Conservation (phyloP, 2,113 vertebrate species). For the Pteruthius melanotis region DNA sequence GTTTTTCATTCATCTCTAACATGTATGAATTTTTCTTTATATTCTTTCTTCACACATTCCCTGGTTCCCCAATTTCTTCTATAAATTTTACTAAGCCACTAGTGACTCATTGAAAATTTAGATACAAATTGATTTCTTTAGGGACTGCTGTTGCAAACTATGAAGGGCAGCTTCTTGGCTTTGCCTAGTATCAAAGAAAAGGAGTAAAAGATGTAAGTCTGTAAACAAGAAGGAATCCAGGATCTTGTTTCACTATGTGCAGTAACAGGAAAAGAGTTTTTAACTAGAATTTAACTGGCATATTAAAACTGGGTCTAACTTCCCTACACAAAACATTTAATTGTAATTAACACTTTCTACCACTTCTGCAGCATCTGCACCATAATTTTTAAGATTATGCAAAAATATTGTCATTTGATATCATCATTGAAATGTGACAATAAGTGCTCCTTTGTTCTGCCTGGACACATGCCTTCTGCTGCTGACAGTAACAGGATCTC, state of each 20-base stretch:
- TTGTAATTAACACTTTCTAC: not conserved
- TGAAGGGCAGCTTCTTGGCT: not conserved
- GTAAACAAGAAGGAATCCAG: not conserved
- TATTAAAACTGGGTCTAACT: not conserved
- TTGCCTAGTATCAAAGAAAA: not conserved
- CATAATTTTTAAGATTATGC: constrained; percentile 19
- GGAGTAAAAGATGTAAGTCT: not conserved
- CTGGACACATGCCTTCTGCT: constrained; percentile 33
- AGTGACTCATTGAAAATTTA: not conserved
- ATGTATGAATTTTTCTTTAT: not conserved
- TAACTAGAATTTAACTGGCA: not conserved
- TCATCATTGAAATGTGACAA: constrained; percentile 21
- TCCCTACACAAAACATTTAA: not conserved
- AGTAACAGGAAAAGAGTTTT: not conserved
- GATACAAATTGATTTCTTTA: not conserved
- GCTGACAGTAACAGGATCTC: constrained; percentile 47
- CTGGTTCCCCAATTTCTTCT: not conserved
- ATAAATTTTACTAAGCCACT: not conserved
- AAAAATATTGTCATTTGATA: constrained; percentile 38
- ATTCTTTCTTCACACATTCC: not conserved
- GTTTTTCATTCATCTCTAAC: not conserved
- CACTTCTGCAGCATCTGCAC: not conserved
- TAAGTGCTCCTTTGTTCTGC: constrained; percentile 51
- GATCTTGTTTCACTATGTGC: not conserved
- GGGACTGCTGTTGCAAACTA: not conserved